Evolutionary conservation across 2,113 vertebrate genomes (phyloP), one percentile per base, ranked within the genome.

Genomic region (Cepphus grylle): DNA sequence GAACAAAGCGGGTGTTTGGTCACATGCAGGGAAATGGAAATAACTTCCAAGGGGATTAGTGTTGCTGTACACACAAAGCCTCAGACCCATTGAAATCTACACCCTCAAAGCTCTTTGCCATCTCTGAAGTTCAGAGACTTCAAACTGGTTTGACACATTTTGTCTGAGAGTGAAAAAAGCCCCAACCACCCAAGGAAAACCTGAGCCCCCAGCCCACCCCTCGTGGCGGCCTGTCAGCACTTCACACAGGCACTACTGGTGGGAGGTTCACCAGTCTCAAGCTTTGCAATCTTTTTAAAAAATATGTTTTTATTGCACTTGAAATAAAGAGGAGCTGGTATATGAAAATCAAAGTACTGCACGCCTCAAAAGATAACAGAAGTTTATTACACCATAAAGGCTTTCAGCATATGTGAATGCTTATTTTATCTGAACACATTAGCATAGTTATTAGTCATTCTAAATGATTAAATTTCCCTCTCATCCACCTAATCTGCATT

Each of bases 361-460:
- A 91, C 0, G 47, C 89, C 89, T 95, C 81, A 69, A 94, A 95
- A 95, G 93, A 94, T 87, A 96, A 91, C 94, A 94, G 95, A 92
- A 96, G 89, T 96, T 93, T 95, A 96, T 96, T 93, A 81, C 83
- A 76, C 78, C 87, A 90, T 93, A 96, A 97, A 94, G 84, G 66
- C 62, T 95, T 94, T 93, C 81, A 90, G 87, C 96, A 82, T 88
- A 93, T 96, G 94, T 72, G 93, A 72, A 90, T 85, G 70, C 93
- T 89, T 96, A 90, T 96, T 96, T 96, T 94, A 96, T 97, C 94
- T 93, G 84, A 95, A 91, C 69, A 95, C 78, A 96, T 96, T 95
- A 97, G 96, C 96, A 97, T 96, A 96, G 93, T 96, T 96, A 96
- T 97, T 96, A 96, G 88, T 96, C 74, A 95, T 92, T 93, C 62